Conservation (phyloP, 2,113 vertebrate genomes). For the Pomatostomus ruficeps region DNA sequence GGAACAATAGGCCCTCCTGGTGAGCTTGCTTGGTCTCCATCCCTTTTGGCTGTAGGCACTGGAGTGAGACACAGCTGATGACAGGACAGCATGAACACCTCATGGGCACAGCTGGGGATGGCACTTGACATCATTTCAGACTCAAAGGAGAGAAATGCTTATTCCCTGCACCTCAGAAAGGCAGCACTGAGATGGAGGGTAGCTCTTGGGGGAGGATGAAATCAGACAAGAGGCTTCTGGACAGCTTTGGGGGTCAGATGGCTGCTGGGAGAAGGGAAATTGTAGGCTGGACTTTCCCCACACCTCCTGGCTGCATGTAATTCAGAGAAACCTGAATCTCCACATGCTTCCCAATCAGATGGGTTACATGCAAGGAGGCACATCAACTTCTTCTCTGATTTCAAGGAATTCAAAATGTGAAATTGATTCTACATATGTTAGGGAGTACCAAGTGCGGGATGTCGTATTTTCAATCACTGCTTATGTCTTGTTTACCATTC, state of each 20-base stretch:
- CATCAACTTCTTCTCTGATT: background rate
- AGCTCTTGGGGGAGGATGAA: background rate
- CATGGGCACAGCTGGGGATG: rapidly evolving
- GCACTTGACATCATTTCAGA: background rate
- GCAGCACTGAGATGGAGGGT: background rate
- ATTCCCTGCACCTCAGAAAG: background rate
- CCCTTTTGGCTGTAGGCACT: background rate
- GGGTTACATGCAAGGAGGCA: background rate
- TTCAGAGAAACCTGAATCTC: background rate
- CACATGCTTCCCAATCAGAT: rapidly evolving
- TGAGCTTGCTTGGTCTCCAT: background rate
- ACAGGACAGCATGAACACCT: background rate
- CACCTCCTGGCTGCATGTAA: rapidly evolving
- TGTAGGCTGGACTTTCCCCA: background rate
- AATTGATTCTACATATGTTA: background rate
- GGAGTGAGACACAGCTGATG: rapidly evolving
- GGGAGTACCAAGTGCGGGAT: background rate
- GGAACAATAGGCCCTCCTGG: background rate
- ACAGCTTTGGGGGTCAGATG: background rate
- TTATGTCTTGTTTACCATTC: background rate
- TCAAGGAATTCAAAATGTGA: background rate
- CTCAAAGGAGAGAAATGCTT: background rate
- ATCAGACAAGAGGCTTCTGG: background rate
- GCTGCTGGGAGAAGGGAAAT: background rate
- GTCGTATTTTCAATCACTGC: background rate